Conservation (phyloP, 2,113 vertebrate genomes). For the Propithecus coquereli region DNA sequence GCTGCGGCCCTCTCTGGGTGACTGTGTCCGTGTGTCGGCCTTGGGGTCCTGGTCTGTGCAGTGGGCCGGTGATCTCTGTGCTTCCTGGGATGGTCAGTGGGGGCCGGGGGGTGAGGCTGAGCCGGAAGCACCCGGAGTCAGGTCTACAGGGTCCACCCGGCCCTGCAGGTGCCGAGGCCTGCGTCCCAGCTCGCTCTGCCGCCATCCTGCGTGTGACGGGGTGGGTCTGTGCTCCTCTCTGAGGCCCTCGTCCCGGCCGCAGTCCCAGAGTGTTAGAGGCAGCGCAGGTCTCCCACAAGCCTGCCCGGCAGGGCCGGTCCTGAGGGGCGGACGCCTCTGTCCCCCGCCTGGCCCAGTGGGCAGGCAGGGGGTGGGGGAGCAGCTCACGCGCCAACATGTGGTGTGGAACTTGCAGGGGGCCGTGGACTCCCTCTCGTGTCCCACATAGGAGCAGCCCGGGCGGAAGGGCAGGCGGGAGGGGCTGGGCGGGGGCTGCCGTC, state of each 20-base stretch:
- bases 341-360: not conserved
- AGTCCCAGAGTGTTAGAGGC: not conserved
- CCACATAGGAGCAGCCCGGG: rapidly evolving
- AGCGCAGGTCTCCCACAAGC: not conserved
- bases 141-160: not conserved
- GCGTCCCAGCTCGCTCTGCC: not conserved
- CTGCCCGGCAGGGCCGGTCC: not conserved
- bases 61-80: rapidly evolving
- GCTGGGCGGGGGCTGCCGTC: not conserved
- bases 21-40: not conserved
- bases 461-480: rapidly evolving
- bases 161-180: not conserved
- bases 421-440: not conserved
- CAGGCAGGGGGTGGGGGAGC: not conserved
- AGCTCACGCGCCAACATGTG: not conserved
- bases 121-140: not conserved
- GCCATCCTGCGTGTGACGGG: rapidly evolving
- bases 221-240: not conserved
- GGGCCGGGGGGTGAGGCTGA: rapidly evolving
- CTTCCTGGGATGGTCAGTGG: rapidly evolving
- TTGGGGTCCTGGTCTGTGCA: not conserved
- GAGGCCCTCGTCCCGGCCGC: not conserved
- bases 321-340: not conserved
- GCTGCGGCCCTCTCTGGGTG: not conserved
- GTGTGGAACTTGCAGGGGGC: not conserved